Conservation (phyloP, 2,888 invertebrate genomes). For the Arctia plantaginis region DNA sequence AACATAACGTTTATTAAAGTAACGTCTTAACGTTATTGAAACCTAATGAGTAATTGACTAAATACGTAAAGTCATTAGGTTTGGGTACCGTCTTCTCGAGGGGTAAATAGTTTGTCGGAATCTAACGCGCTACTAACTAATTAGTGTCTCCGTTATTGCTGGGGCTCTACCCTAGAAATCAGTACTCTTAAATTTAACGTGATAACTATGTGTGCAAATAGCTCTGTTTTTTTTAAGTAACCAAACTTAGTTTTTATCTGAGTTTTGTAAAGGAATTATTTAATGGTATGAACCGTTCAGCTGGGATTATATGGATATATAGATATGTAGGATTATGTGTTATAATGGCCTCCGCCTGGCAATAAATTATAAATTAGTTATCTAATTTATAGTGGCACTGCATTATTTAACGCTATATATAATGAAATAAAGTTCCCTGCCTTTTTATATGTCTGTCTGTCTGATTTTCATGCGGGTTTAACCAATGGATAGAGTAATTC, state of each 20-base stretch:
- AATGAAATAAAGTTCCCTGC: background rate
- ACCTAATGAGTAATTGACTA: too few relatives aligned
- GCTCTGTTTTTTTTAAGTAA: background rate
- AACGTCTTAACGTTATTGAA: background rate
- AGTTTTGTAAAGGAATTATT: background rate
- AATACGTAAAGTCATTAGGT: too few relatives aligned
- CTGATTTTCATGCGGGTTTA: background rate
- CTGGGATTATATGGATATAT: background rate
- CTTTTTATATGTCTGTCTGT: background rate
- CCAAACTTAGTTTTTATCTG: background rate
- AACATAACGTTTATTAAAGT: background rate
- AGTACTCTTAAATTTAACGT: too few relatives aligned
- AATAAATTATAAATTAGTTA: background rate
- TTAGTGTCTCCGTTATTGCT: too few relatives aligned
- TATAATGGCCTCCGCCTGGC: background rate
- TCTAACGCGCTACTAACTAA: too few relatives aligned
- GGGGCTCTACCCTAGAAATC: too few relatives aligned
- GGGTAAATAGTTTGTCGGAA: too few relatives aligned
- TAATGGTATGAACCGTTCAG: background rate
- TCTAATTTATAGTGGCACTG: background rate
- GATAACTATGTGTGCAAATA: background rate
- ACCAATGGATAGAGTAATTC: too few relatives aligned
- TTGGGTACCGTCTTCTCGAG: too few relatives aligned
- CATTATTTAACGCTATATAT: background rate
- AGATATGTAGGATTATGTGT: background rate